Evolutionary conservation across 2,113 vertebrate species (phyloP), one percentile per base, ranked within the genome.

Genomic region (Castor canadensis): DNA sequence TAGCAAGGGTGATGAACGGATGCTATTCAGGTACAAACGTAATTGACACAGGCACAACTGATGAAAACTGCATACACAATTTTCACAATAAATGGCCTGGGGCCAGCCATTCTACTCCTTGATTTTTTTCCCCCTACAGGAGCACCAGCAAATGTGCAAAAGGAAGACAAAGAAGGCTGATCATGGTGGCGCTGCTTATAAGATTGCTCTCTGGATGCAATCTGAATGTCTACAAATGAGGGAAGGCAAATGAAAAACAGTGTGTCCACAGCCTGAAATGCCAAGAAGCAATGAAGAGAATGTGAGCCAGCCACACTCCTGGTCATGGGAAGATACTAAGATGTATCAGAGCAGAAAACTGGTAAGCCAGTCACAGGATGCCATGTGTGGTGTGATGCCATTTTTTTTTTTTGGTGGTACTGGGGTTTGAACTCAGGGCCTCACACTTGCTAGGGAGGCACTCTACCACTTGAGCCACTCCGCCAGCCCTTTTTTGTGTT

Each of bases 101-200:
- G n/a, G n/a, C n/a, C n/a, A n/a, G n/a, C n/a, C n/a, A n/a, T n/a
- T n/a, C n/a, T n/a, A n/a, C n/a, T n/a, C n/a, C n/a, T n/a, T n/a
- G n/a, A n/a, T n/a, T n/a, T n/a, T n/a, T n/a, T n/a, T n/a, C n/a
- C n/a, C n/a, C n/a, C n/a, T n/a, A n/a, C 32, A 30, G 81, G 12
- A 40, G 17, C 20, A n/a, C 38, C 32, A 35, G 10, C 6, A 6
- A 5, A 7, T 2, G 10, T 28, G 5, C 8, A 19, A 17, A 26
- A 66, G 19, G 72, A 32, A 56, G 64, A 15, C 43, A 79, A 73
- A 56, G 47, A 73, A 43, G 30, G 45, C 13, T 45, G 47, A 54
- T 24, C 0, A 0, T 2, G 13, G 85, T 1, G 1, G 38, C 30
- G 0, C 15, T 43, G 81, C 28, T 66, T 38, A 9, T 26, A 64